Evolutionary conservation across 2,113 vertebrate genomes (phyloP).

Genomic region (Poicephalus gulielmi): DNA sequence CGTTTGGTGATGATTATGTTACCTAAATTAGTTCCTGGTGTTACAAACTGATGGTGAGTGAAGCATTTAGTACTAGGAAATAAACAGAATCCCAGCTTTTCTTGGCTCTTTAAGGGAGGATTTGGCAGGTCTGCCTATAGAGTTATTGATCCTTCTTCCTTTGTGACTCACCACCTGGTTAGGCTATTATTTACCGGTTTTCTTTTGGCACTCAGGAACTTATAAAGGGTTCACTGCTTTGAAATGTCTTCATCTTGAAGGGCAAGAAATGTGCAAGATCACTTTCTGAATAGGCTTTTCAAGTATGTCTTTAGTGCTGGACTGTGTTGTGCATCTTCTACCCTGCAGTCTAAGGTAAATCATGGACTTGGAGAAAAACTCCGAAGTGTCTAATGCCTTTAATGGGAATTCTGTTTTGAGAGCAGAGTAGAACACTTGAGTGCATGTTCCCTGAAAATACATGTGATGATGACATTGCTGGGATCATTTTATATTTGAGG

Average conservation of each 20-base stretch:
- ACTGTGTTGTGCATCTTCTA: neutral
- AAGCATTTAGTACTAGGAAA: neutral
- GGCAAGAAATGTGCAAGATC: neutral
- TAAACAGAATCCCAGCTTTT: neutral
- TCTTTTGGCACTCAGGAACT: neutral
- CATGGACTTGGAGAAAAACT: neutral
- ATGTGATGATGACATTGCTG: neutral
- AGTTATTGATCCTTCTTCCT: conserved; percentile 45
- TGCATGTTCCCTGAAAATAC: neutral
- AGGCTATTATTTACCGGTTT: conserved; percentile 49
- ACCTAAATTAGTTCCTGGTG: conserved; percentile 11
- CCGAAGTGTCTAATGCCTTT: neutral
- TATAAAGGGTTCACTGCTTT: neutral
- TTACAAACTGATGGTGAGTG: neutral
- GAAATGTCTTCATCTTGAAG: neutral
- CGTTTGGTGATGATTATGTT: conserved; percentile 17
- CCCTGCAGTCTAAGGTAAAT: neutral
- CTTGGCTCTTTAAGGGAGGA: neutral
- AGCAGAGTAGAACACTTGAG: neutral
- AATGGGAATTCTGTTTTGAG: neutral
- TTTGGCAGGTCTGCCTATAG: neutral
- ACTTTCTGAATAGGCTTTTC: neutral
- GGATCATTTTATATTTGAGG: neutral
- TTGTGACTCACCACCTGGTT: neutral
- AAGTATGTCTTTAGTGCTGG: neutral